Percentiles rank a stretch among this genome's conserved stretches.
Evolutionary conservation across 2,113 vertebrate genomes (phyloP).

Genomic region (Brachyhypopomus occidentalis): DNA sequence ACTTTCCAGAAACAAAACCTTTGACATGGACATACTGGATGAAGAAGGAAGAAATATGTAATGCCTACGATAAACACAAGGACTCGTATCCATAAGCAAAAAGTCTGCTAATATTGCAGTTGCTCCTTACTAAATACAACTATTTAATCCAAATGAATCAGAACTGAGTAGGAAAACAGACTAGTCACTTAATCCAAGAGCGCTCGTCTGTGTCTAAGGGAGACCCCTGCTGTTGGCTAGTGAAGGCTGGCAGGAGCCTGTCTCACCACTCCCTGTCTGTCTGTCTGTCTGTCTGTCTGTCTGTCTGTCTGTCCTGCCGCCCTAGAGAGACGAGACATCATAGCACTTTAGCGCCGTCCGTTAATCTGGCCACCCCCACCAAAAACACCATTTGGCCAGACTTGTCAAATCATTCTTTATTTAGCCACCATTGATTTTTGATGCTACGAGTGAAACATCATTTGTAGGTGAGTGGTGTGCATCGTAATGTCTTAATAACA

Average conservation of each 20-base stretch:
- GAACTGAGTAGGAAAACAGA: too few species aligned
- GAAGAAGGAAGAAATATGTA: too few species aligned
- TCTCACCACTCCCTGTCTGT: neutral
- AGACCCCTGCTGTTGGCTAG: neutral
- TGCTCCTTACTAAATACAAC: too few species aligned
- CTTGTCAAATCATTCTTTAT: conserved; percentile 44
- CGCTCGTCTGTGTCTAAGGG: neutral
- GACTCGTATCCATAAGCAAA: too few species aligned
- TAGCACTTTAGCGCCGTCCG: neutral
- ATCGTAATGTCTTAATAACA: conserved; percentile 11
- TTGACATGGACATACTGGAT: neutral
- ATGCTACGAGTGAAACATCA: conserved; percentile 36
- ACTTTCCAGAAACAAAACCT: neutral
- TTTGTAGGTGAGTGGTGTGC: conserved; percentile 16
- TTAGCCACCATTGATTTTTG: conserved; percentile 38
- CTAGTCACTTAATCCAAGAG: neutral
- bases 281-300: neutral
- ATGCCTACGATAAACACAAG: too few species aligned
- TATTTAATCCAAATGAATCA: too few species aligned
- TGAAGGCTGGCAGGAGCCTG: neutral
- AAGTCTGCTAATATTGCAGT: too few species aligned
- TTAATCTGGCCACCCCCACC: neutral
- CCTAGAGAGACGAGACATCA: neutral
- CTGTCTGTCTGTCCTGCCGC: neutral
- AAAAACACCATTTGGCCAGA: neutral